Evolutionary conservation across 2,113 vertebrate genomes (phyloP).

Genomic region (Neomonachus schauinslandi): DNA sequence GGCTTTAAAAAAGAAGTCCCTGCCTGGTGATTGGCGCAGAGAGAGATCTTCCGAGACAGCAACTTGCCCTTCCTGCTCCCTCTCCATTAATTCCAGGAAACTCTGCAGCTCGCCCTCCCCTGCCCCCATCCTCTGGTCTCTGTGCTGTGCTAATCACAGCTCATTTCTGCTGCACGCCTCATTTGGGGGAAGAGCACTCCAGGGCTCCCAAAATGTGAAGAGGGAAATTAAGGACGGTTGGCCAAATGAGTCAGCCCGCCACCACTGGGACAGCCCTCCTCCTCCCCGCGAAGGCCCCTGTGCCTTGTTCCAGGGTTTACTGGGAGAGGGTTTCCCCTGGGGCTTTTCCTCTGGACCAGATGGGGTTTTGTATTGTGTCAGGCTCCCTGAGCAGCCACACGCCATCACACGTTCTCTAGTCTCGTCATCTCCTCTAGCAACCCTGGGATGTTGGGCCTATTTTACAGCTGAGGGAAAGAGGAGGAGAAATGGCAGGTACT

Average conservation of each 20-base stretch:
- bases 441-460: neutral
- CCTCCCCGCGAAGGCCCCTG: neutral
- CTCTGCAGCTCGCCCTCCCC: neutral
- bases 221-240: neutral
- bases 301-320: neutral
- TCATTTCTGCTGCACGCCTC: conserved; percentile 58
- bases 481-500: neutral
- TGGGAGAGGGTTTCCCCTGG: neutral
- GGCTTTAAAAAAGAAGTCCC: neutral
- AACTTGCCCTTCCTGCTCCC: neutral
- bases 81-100: conserved; percentile 28
- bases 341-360: neutral
- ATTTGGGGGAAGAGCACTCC: conserved; percentile 5
- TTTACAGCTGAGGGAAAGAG: neutral
- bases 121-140: neutral
- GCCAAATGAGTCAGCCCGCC: neutral
- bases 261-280: neutral
- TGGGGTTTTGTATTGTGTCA: neutral
- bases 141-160: conserved; percentile 56
- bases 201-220: conserved; percentile 30
- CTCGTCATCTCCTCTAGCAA: neutral
- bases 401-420: neutral
- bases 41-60: neutral
- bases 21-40: neutral
- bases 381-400: neutral